A percentile compares a stretch with the other conserved stretches of the same genome.
phyloP scores from a whole-genome alignment of 2,888 invertebrate genomes.

The Onthophagus sagittarius region DNA sequence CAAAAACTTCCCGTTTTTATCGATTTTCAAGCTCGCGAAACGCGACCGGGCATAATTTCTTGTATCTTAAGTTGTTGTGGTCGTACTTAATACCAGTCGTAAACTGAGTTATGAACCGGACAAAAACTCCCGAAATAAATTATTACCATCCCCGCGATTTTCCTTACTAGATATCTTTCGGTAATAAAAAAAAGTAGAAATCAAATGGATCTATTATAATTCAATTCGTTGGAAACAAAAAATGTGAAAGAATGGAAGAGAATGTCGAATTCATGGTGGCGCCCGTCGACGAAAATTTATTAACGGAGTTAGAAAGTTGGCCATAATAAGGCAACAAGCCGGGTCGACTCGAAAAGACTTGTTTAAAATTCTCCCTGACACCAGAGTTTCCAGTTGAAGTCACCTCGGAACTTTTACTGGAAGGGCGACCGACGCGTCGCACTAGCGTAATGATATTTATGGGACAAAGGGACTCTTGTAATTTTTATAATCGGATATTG shows the following conservation, averaged over 20 bases:
- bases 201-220: too few relatives aligned
- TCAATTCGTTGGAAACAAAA: too few relatives aligned
- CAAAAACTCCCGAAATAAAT: neutral
- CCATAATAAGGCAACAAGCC: constrained; percentile 15
- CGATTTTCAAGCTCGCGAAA: neutral
- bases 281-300: constrained; percentile 16
- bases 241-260: too few relatives aligned
- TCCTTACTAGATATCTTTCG: neutral
- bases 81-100: neutral
- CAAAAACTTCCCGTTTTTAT: neutral
- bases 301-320: constrained; percentile 23
- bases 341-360: constrained; percentile 11
- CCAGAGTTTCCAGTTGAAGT: constrained; percentile 17
- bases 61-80: constrained; percentile 2
- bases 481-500: neutral
- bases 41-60: constrained; percentile 7
- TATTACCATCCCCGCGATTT: neutral
- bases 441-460: neutral
- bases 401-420: constrained; percentile 21
- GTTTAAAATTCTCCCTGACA: constrained; percentile 24
- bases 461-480: neutral
- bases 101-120: neutral
- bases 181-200: neutral
- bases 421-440: neutral
- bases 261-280: neutral